Percentiles rank a stretch among this genome's conserved stretches.
Conservation (phyloP, 1,140 invertebrate species). For the Bombus balteatus region DNA sequence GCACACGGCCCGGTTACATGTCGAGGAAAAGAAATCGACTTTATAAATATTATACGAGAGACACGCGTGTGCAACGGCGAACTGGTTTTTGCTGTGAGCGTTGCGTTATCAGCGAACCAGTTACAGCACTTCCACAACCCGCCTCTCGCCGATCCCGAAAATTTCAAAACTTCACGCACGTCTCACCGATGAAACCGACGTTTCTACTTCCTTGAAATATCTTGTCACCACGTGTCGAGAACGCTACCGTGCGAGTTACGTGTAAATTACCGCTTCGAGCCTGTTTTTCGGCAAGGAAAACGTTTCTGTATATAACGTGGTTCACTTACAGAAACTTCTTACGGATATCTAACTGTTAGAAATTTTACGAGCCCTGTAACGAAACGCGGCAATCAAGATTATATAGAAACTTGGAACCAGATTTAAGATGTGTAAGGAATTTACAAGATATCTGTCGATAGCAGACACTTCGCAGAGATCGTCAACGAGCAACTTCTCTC, state of each 20-base stretch:
- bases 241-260: not conserved
- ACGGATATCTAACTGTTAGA: too few relatives aligned
- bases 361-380: too few relatives aligned
- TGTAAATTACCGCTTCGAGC: not conserved
- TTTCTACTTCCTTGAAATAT: slow-evolving; percentile 12
- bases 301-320: too few relatives aligned
- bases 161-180: slow-evolving; percentile 14
- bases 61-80: slow-evolving; percentile 8
- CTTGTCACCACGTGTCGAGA: not conserved
- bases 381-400: too few relatives aligned
- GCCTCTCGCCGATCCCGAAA: slow-evolving; percentile 12
- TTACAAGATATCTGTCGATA: too few relatives aligned
- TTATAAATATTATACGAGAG: slow-evolving; percentile 44
- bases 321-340: too few relatives aligned
- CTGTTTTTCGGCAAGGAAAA: too few relatives aligned
- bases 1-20: not conserved
- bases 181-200: not conserved
- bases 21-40: slow-evolving; percentile 28
- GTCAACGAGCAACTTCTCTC: not conserved
- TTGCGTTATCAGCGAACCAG: slow-evolving; percentile 44
- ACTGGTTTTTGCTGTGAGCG: slow-evolving; percentile 37
- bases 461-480: too few relatives aligned
- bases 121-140: not conserved
- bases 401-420: too few relatives aligned
- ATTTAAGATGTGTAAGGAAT: too few relatives aligned